A percentile compares a stretch with the other conserved stretches of the same genome.
Evolutionary conservation across 1,140 invertebrate genomes (phyloP).

Genomic region (Dreissena polymorpha): DNA sequence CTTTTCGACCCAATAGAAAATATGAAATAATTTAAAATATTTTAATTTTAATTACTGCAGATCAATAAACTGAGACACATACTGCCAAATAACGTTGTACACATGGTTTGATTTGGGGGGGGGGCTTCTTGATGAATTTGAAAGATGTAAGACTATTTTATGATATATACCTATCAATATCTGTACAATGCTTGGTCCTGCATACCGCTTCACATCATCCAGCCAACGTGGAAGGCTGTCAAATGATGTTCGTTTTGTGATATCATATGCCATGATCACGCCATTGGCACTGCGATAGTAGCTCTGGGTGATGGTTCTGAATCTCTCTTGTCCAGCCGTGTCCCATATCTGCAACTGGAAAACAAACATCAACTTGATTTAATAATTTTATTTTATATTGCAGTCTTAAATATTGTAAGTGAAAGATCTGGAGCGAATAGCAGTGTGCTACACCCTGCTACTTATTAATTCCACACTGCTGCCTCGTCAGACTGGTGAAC

Average conservation of each 20-base stretch:
- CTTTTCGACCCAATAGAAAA: no score
- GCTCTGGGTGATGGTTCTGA: slow-evolving; percentile 94
- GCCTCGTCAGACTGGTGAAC: background rate
- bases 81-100: no score
- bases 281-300: slow-evolving; percentile 84
- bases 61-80: no score
- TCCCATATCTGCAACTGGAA: slow-evolving; percentile 96
- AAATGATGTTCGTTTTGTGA: slow-evolving; percentile 94
- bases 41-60: no score
- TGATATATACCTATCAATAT: slow-evolving; percentile 89
- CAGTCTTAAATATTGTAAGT: background rate
- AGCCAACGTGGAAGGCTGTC: slow-evolving; percentile 95
- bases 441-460: background rate
- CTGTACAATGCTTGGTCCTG: slow-evolving; percentile 93
- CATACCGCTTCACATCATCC: slow-evolving; percentile 95
- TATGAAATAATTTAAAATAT: no score
- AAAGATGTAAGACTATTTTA: background rate
- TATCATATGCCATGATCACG: slow-evolving; percentile 91
- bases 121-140: background rate
- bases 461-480: background rate
- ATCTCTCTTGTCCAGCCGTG: slow-evolving; percentile 97
- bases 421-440: background rate
- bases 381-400: background rate
- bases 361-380: background rate
- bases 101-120: background rate